Conservation (phyloP, 2,888 invertebrate genomes). For the Euzetes globulus region DNA sequence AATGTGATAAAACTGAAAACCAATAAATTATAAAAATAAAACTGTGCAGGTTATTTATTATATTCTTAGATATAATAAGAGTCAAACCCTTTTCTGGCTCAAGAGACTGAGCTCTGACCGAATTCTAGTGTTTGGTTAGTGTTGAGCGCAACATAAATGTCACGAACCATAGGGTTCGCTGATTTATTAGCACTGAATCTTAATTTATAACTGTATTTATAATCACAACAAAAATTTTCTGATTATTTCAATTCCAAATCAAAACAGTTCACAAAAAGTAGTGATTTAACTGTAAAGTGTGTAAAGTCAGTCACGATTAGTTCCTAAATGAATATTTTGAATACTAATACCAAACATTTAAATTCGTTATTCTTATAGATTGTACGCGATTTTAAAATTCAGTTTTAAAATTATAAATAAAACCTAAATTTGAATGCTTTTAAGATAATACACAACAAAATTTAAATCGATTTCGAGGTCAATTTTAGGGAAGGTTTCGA, state of each 20-base stretch:
- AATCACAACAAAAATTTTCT: not conserved
- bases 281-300: not conserved
- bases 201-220: not conserved
- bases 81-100: not conserved
- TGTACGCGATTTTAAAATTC: not conserved
- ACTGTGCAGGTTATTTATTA: not conserved
- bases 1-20: not conserved
- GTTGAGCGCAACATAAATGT: conserved; percentile 1
- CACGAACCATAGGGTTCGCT: conserved; percentile 3
- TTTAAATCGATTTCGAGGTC: not conserved
- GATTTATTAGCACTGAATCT: conserved; percentile 16
- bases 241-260: not conserved
- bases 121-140: not conserved
- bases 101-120: not conserved
- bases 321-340: not conserved
- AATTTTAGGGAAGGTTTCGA: conserved; percentile 2
- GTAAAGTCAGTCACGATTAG: conserved; percentile 13
- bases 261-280: not conserved
- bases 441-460: not conserved
- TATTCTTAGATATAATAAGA: not conserved
- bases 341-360: not conserved
- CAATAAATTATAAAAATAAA: conserved; percentile 10
- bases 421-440: not conserved
- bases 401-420: not conserved
- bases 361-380: not conserved